phyloP scores from a whole-genome alignment of 2,113 vertebrate genomes.

The Varanus salvator region DNA sequence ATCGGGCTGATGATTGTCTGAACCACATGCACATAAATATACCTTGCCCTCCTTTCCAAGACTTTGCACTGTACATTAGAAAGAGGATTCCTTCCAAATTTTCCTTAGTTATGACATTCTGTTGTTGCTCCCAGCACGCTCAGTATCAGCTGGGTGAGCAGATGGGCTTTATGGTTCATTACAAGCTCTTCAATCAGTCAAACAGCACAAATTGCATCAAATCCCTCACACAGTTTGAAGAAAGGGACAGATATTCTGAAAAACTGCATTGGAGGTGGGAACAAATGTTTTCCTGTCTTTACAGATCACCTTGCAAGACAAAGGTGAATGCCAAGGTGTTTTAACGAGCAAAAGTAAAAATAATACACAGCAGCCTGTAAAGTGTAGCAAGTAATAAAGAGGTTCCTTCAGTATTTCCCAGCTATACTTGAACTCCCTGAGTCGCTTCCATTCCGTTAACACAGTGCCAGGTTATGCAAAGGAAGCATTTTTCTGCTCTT shows the following conservation, averaged over 20 bases:
- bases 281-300: slow-evolving; percentile 1
- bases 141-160: slow-evolving; percentile 71
- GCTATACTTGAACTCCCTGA: background rate
- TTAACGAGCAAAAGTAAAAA: background rate
- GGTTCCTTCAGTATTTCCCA: background rate
- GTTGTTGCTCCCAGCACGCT: slow-evolving; percentile 47
- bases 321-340: background rate
- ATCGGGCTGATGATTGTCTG: background rate
- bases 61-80: slow-evolving; percentile 14
- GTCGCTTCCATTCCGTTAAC: background rate
- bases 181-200: slow-evolving; percentile 61
- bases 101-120: slow-evolving; percentile 21
- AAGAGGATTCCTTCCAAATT: slow-evolving; percentile 39
- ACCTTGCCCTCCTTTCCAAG: background rate
- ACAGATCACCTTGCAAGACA: background rate
- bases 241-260: rapidly evolving
- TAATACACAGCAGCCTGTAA: background rate
- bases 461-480: background rate
- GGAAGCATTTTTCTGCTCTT: background rate
- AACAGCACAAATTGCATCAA: slow-evolving; percentile 66
- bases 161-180: slow-evolving; percentile 68
- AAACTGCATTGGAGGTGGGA: slow-evolving; percentile 24
- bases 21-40: background rate
- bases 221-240: slow-evolving; percentile 49
- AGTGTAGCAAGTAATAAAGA: background rate